Evolutionary conservation across 2,113 vertebrate genomes (phyloP), one percentile per base, ranked within the genome.

Genomic region (Oreocharis arfaki): DNA sequence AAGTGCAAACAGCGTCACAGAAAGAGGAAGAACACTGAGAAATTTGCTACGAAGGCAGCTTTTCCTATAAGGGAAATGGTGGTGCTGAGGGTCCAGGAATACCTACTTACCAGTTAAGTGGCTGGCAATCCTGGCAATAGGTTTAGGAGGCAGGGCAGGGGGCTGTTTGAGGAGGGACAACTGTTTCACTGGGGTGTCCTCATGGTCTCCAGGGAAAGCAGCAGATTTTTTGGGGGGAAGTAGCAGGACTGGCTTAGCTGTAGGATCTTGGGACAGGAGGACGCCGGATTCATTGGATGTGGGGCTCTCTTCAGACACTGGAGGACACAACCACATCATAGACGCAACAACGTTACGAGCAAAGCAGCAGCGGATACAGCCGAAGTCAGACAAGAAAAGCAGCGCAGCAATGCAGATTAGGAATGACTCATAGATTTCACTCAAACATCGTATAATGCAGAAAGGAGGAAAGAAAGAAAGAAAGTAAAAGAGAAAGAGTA

Each of bases 61-160:
- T 65, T 91, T 92, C 92, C 95, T 79, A 52, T 37, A 96, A 95
- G 96, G 96, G 91, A 95, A 87, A 74, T 0, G 26, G 69, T 83
- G 79, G 61, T 73, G n/a, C 84, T 71, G 47, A n/a, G 50, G 35
- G 60, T 94, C 95, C 67, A 49, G 78, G 86, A 96, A 82, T 42
- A 42, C 78, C 91, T 96, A 98, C 98, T 98, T 97, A 99, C 99
- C 99, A 98, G 98, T 98, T 98, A 98, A 98, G 95, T 99, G 99
- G 98, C 98, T 99, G 98, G 99, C 97, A 97, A 99, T 98, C 98
- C 99, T 98, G 97, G 99, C 97, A 98, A 99, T 99, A 95, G 99
- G 99, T 97, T 99, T 99, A 91, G 99, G 99, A 97, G 99, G 99
- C 97, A 99, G 98, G 96, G 99, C 99, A 30, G 99, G 99, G 96